phyloP scores from a whole-genome alignment of 1,140 invertebrate genomes.

The Odontomachus brunneus region DNA sequence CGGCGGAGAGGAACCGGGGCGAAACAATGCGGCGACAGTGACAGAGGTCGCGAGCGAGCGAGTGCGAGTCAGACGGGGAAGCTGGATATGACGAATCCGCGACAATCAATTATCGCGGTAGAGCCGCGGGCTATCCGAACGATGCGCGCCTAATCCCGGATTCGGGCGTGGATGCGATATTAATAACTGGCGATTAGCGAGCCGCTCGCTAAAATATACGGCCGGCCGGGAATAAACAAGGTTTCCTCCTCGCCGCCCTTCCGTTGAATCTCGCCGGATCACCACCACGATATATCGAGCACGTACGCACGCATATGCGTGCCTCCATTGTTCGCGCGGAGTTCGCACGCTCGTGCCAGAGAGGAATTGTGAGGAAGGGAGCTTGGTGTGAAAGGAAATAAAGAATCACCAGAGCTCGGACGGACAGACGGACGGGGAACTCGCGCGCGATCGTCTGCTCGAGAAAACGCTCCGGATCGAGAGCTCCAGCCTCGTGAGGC shows the following conservation, averaged over 20 bases:
- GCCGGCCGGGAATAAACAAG: constrained; percentile 74
- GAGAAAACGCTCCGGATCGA: not conserved
- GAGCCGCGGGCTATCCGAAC: constrained; percentile 41
- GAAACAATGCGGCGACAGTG: constrained; percentile 38
- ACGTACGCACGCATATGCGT: constrained; percentile 52
- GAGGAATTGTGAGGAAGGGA: constrained; percentile 12
- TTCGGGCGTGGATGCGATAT: constrained; percentile 78
- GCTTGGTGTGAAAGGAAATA: not conserved
- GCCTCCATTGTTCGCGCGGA: too few species aligned
- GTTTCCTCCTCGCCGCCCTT: constrained; percentile 42
- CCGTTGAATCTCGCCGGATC: constrained; percentile 19
- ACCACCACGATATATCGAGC: constrained; percentile 70
- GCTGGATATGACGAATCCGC: constrained; percentile 76
- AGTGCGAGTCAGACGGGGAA: constrained; percentile 19
- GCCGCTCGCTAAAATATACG: constrained; percentile 72
- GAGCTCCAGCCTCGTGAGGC: constrained; percentile 8
- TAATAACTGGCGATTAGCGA: constrained; percentile 78
- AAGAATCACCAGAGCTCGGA: constrained; percentile 1
- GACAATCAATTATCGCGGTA: constrained; percentile 78
- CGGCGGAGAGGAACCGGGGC: constrained; percentile 35
- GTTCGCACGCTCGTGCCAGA: too few species aligned
- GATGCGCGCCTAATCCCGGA: constrained; percentile 69
- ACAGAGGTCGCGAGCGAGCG: constrained; percentile 22
- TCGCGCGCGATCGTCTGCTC: too few species aligned
- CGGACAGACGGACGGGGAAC: not conserved